These are phyloP conservation scores for Amaurobius ferox DNA, from an alignment of 2,888 invertebrate species.

Conservation along the genomic window DNA sequence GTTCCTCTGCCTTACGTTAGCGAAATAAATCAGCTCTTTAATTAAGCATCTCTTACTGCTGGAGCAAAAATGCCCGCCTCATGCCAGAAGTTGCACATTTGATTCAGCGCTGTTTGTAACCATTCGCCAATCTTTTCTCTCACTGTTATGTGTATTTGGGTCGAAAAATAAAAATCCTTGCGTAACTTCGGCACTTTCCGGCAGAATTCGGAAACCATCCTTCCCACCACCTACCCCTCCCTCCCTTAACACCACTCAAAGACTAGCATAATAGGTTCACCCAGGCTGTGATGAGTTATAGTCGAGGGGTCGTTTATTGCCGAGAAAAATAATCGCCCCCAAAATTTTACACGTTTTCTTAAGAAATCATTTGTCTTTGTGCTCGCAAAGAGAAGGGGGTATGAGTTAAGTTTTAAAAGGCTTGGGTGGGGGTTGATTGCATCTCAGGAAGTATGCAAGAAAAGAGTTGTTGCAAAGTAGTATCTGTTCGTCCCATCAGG, in stretches of 20 bases:
- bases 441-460: slow-evolving; percentile 11
- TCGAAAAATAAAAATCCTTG: slow-evolving; percentile 18
- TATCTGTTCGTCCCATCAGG: slow-evolving; percentile 66
- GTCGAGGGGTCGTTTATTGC: slow-evolving; percentile 27
- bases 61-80: background rate
- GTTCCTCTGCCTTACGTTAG: background rate
- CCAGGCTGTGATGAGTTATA: slow-evolving; percentile 59
- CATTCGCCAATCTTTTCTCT: slow-evolving; percentile 8
- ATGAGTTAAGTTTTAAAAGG: background rate
- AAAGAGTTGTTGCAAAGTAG: slow-evolving; percentile 37
- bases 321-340: slow-evolving; percentile 59
- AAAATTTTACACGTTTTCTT: slow-evolving; percentile 68
- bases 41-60: background rate
- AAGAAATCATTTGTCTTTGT: slow-evolving; percentile 69
- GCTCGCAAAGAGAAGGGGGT: background rate
- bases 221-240: background rate
- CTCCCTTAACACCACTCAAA: background rate
- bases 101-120: slow-evolving; percentile 6
- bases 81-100: background rate
- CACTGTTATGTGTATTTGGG: background rate
- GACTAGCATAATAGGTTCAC: slow-evolving; percentile 44
- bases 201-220: slow-evolving; percentile 18
- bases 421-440: background rate
- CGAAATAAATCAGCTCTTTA: slow-evolving; percentile 6
- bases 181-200: slow-evolving; percentile 50